phyloP scores from a whole-genome alignment of 2,113 vertebrate species.

The Lichenostomus cassidix region DNA sequence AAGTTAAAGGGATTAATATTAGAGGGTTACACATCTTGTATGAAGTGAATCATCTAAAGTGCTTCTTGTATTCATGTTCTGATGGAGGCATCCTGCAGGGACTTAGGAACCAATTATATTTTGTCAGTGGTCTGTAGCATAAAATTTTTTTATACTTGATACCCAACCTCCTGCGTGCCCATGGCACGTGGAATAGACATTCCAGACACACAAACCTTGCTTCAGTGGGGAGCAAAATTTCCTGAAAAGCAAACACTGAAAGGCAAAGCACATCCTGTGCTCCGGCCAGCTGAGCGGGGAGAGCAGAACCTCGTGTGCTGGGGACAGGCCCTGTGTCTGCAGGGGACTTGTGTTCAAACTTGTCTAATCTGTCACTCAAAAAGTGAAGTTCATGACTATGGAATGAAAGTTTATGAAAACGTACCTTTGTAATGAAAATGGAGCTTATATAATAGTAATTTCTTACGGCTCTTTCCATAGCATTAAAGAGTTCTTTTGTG shows the following conservation, averaged over 20 bases:
- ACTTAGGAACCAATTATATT: not conserved
- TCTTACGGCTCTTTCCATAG: rapidly evolving
- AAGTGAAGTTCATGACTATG: not conserved
- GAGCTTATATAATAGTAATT: not conserved
- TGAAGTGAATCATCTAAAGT: not conserved
- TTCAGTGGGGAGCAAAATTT: not conserved
- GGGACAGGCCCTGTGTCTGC: not conserved
- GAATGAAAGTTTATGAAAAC: not conserved
- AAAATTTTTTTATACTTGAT: not conserved
- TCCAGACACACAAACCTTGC: not conserved
- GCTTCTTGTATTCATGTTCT: not conserved
- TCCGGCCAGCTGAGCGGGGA: not conserved
- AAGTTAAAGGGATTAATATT: not conserved
- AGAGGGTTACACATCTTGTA: not conserved
- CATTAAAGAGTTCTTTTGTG: not conserved
- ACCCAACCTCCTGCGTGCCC: not conserved
- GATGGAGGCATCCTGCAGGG: not conserved
- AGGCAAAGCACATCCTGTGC: not conserved
- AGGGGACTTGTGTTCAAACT: not conserved
- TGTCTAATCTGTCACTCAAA: not conserved
- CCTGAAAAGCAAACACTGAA: not conserved
- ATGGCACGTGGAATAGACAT: not conserved
- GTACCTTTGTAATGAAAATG: not conserved
- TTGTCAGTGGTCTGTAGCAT: not conserved
- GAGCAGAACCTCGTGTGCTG: not conserved